These are phyloP conservation scores for Apteryx owenii DNA, from an alignment of 2,113 vertebrate genomes.

Conservation along the genomic window DNA sequence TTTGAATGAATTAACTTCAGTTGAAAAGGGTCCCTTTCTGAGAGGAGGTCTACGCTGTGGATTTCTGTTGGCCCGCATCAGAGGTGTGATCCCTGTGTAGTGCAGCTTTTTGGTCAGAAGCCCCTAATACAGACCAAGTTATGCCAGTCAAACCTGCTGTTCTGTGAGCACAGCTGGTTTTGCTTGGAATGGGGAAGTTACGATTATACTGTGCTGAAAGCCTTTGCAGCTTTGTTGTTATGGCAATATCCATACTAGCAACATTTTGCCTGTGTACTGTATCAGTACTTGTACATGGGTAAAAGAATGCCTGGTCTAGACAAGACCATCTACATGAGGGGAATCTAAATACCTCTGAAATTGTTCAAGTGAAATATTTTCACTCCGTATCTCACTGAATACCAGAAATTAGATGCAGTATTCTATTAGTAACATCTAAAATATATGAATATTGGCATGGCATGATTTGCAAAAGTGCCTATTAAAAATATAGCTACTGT, in stretches of 20 bases:
- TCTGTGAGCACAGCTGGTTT: neutral
- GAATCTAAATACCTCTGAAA: neutral
- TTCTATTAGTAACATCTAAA: neutral
- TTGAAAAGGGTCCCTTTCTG: neutral
- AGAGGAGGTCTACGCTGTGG: rapidly evolving
- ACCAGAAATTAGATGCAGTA: neutral
- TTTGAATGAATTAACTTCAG: neutral
- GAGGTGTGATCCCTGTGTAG: neutral
- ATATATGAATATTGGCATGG: too few relatives aligned
- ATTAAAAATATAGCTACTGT: neutral
- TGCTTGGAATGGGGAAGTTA: neutral
- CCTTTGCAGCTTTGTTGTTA: neutral
- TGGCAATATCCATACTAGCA: neutral
- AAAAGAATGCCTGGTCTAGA: neutral
- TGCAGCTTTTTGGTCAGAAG: neutral
- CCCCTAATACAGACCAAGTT: neutral
- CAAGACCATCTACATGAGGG: neutral
- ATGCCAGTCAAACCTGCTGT: rapidly evolving
- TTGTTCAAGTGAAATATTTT: neutral
- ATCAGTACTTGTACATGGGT: neutral
- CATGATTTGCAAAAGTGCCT: neutral
- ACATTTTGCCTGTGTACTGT: neutral
- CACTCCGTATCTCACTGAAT: neutral
- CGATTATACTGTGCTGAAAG: rapidly evolving
- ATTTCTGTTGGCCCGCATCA: rapidly evolving